A percentile compares a stretch with the other conserved stretches of the same genome.
These are phyloP conservation scores for Nemapogon koenigi DNA, from an alignment of 2,888 invertebrate species.

Conservation along the genomic window DNA sequence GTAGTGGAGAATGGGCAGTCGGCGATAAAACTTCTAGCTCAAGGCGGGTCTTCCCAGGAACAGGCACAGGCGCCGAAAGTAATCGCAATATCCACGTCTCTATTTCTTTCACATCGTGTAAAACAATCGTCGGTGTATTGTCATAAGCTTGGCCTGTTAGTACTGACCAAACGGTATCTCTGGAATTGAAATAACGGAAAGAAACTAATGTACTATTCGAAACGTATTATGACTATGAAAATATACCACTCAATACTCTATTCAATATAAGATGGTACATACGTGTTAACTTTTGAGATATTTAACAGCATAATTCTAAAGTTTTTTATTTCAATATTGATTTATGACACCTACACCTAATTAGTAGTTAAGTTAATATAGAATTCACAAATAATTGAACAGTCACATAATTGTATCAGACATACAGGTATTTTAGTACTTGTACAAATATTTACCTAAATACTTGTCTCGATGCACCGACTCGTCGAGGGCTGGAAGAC, in stretches of 20 bases:
- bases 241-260: constrained; percentile 1
- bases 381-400: too few species aligned
- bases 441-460: constrained; percentile 68
- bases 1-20: constrained; percentile 80
- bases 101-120: constrained; percentile 96
- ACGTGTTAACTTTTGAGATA: too few species aligned
- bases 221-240: constrained; percentile 8
- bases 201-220: too few species aligned
- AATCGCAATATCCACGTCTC: constrained; percentile 98
- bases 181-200: constrained; percentile 38
- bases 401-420: not conserved
- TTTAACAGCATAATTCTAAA: too few species aligned
- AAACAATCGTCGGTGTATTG: constrained; percentile 83
- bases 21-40: constrained; percentile 85
- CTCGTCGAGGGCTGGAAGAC: constrained; percentile 85
- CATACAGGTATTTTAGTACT: not conserved
- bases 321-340: too few species aligned
- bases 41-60: constrained; percentile 92
- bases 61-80: constrained; percentile 96
- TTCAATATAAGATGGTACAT: too few species aligned
- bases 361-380: too few species aligned
- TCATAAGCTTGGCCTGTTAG: constrained; percentile 84
- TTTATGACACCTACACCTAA: too few species aligned
- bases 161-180: constrained; percentile 97
- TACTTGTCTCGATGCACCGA: constrained; percentile 86